Evolutionary conservation across 2,797 vertebrate genomes (phyloP).

Genomic region (Myotis daubentonii): DNA sequence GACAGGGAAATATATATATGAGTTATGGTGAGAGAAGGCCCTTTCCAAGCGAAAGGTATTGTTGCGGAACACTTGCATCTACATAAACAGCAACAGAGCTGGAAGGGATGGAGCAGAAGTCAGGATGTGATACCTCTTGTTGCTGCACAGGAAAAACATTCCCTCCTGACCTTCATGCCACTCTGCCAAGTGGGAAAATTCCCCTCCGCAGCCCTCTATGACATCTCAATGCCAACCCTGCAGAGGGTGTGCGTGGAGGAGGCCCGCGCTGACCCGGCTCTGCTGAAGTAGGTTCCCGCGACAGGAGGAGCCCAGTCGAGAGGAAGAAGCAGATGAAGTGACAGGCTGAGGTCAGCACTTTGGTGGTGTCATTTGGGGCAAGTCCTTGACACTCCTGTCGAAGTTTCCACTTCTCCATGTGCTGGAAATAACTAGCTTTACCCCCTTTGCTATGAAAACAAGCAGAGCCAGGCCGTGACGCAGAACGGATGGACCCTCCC

Average conservation of each 20-base stretch:
- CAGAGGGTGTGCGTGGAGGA: accelerated
- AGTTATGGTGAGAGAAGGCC: neutral
- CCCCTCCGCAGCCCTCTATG: constrained; percentile 46
- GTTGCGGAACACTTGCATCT: constrained; percentile 65
- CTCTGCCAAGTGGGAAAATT: constrained; percentile 73
- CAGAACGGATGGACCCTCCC: no score
- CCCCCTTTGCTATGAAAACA: neutral
- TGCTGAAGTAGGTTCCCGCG: accelerated
- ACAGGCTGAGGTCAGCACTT: neutral
- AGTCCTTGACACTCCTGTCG: neutral
- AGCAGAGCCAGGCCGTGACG: neutral
- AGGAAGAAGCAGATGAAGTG: neutral
- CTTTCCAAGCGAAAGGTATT: constrained; percentile 33
- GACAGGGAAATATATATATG: neutral
- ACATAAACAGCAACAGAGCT: constrained; percentile 72
- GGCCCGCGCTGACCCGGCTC: neutral
- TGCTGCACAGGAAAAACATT: constrained; percentile 59
- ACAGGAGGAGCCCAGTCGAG: neutral
- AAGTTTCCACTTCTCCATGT: constrained; percentile 39
- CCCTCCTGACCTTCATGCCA: constrained; percentile 50
- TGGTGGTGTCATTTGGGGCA: neutral
- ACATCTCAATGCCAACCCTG: constrained; percentile 31
- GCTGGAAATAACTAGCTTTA: neutral
- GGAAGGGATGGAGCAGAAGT: constrained; percentile 55
- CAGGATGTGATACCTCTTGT: constrained; percentile 61